Base-by-base conservation (phyloP, 2,797 vertebrate genomes). In the Geotrypetes seraphini region DNA sequence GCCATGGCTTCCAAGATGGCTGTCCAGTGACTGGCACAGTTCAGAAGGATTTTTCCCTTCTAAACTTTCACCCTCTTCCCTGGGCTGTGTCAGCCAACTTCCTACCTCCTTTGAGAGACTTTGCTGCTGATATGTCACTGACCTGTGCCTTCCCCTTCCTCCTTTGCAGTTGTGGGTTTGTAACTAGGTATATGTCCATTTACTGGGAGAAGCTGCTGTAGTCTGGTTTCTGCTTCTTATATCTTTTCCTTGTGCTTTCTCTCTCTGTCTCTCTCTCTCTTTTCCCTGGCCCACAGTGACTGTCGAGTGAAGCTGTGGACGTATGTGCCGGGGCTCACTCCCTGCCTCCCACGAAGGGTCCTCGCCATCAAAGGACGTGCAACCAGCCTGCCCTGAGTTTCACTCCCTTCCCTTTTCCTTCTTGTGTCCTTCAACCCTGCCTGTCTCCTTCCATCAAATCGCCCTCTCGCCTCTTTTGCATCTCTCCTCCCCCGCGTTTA, bases 261-360 rank as follows among this genome's bases (percentile, higher is more conserved):
- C 22, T 25, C 11, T n/a, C 19, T 28, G 41, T 29, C 29, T 23
- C 16, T 12, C 20, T 36, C 8, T 29, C 10, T 7, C n/a, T n/a
- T 23, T 31, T 58, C 38, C 66, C 53, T 72, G 49, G 67, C 56
- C 66, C 57, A 30, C 87, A 98, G 93, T 60, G 95, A 98, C 85
- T 96, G 93, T 85, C 86, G 92, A 73, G 93, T 98, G 83, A 98
- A 97, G 89, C 72, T 98, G 78, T 97, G 93, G 95, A 93, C 60
- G 78, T 98, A 97, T 85, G 85, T 97, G 60, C 91, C 95, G 45
- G 95, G 95, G 65, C 83, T 96, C 75, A 97, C 92, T 69, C 93
- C 92, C 36, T 97, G 95, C 87, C 90, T 97, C 77, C 95, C 95
- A 60, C 90, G 91, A 47, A 88, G 93, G 44, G 92, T 98, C 69